Conservation (phyloP, 2,888 invertebrate genomes). For the Tenodera sinensis region DNA sequence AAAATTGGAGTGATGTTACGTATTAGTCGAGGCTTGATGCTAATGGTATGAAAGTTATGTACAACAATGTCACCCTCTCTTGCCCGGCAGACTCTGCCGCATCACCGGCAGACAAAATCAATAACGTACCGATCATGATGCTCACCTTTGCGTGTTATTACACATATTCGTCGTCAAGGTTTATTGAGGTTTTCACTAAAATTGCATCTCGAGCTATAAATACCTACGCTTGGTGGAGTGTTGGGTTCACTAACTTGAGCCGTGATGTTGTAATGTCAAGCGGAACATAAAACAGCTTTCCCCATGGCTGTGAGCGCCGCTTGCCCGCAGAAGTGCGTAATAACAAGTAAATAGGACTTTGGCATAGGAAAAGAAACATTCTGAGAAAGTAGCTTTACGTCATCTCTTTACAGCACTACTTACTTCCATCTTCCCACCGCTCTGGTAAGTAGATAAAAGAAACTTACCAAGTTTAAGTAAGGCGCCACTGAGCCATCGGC, state of each 20-base stretch:
- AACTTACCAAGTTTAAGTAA: too few species aligned
- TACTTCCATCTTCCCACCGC: too few species aligned
- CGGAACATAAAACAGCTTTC: background rate
- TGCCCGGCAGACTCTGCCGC: background rate
- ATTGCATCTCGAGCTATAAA: background rate
- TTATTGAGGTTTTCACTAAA: background rate
- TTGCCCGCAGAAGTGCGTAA: background rate
- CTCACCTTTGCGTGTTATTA: background rate
- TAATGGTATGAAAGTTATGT: too few species aligned
- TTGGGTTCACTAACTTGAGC: background rate
- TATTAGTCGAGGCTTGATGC: too few species aligned
- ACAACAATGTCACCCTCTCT: too few species aligned
- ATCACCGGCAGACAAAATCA: too few species aligned
- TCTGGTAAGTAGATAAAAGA: too few species aligned
- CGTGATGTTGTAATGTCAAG: background rate
- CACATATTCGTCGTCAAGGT: background rate
- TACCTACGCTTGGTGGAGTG: background rate
- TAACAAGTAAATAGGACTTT: background rate
- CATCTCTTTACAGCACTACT: too few species aligned
- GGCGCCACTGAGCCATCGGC: too few species aligned
- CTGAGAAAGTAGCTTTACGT: too few species aligned
- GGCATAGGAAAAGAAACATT: background rate
- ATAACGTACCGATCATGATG: background rate
- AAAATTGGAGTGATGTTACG: too few species aligned
- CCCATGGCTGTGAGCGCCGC: background rate